Percentiles rank a stretch among this genome's conserved stretches.
phyloP scores from a whole-genome alignment of 1,140 invertebrate species.

The Cotesia chilonis region DNA sequence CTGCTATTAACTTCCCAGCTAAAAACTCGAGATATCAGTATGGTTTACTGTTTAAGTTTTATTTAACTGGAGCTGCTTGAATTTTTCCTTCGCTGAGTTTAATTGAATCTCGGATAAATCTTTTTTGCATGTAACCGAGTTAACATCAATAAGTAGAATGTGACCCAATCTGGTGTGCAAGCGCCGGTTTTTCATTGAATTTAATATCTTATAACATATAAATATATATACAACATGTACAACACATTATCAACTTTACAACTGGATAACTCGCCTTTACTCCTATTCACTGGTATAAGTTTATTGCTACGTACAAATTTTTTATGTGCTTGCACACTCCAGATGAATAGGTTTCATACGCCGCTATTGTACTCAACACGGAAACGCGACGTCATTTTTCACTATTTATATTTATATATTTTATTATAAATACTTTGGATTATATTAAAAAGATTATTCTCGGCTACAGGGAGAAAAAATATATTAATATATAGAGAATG shows the following conservation, averaged over 20 bases:
- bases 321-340: background rate
- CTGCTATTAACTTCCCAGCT: background rate
- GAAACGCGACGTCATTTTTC: too few species aligned
- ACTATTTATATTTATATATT: too few species aligned
- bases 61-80: too few species aligned
- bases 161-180: background rate
- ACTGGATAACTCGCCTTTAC: background rate
- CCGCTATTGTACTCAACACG: too few species aligned
- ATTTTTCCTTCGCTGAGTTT: too few species aligned
- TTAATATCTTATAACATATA: background rate
- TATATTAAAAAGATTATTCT: too few species aligned
- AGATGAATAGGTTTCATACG: background rate
- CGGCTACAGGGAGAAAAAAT: too few species aligned
- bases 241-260: slow-evolving; percentile 11
- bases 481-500: too few species aligned
- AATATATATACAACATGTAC: background rate
- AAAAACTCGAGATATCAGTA: background rate
- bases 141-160: background rate
- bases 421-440: too few species aligned
- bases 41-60: too few species aligned
- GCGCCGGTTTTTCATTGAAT: slow-evolving; percentile 9
- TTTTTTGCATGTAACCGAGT: too few species aligned
- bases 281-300: background rate
- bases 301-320: background rate
- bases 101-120: too few species aligned